Conservation (phyloP, 2,797 vertebrate species). For the Cirrhinus molitorella region DNA sequence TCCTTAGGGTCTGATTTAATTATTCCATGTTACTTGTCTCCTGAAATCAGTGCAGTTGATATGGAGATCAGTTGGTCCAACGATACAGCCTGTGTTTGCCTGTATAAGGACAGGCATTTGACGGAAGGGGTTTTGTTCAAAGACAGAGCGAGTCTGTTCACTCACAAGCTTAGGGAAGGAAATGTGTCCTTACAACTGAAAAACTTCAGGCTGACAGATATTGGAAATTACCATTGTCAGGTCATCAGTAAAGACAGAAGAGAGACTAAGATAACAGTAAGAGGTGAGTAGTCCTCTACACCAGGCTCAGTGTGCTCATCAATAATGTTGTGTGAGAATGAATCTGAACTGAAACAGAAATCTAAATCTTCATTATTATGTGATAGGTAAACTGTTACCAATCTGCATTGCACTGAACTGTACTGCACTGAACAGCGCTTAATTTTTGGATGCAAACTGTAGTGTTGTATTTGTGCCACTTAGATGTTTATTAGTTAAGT, state of each 20-base stretch:
- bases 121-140: constrained; percentile 18
- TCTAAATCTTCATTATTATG: not conserved
- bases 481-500: not conserved
- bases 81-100: constrained; percentile 7
- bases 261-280: constrained; percentile 12
- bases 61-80: constrained; percentile 55
- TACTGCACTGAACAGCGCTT: not conserved
- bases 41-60: constrained; percentile 19
- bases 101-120: constrained; percentile 24
- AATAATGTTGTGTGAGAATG: not conserved
- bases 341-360: not conserved
- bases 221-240: constrained; percentile 44
- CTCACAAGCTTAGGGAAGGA: constrained; percentile 31
- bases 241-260: constrained; percentile 15
- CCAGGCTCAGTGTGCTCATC: not conserved
- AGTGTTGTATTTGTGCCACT: not conserved
- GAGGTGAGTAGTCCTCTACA: not conserved
- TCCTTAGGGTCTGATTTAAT: constrained; percentile 33
- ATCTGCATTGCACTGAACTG: not conserved
- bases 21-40: constrained; percentile 51
- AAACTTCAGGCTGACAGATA: not conserved
- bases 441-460: not conserved
- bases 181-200: constrained; percentile 52
- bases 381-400: not conserved
- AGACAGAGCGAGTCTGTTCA: constrained; percentile 45